Evolutionary conservation across 2,888 invertebrate genomes (phyloP), one percentile per base, ranked within the genome.

Genomic region (Acholoe squamosa): DNA sequence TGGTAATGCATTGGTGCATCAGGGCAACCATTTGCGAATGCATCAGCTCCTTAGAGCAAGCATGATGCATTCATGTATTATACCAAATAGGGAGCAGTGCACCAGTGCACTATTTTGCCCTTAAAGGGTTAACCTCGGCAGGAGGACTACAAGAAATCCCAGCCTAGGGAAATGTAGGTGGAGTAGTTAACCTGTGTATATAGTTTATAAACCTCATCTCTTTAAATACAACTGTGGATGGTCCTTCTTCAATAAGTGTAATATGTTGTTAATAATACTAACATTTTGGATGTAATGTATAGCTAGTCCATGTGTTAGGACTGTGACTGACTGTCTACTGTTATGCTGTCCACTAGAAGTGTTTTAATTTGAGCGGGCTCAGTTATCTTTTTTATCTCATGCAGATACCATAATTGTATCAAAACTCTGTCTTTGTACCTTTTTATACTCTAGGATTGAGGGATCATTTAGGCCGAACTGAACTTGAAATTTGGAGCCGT

Each of bases 221-320:
- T 25, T 7, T 61, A 25, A 16, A n/a, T 25, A 71, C 71, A 22
- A 71, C 28, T 28, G 19, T 19, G 61, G 61, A 61, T 61, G 31
- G 31, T 71, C 71, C 19, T 71, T 71, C 25, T 71, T 71, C 19
- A n/a, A 71, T 28, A 28, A n/a, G 3, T 71, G 71, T 71, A 71
- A n/a, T 71, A 28, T 71, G 71, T 71, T 71, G 71, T 71, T 71
- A n/a, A 25, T 71, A 71, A 71, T 71, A 28, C 5, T 71, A 61
- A 19, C 14, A 71, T 22, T 71, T 71, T 71, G 61, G 71, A 71
- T 71, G 71, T 71, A 71, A 71, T 71, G 71, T n/a, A n/a, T 71
- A 71, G 71, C 71, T 5, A 71, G 25, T 71, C 71, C 28, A 71
- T 5, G 71, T 71, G 71, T 5, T 71, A 14, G 28, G 19, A 1